These are phyloP conservation scores for Tetropium fuscum DNA, from an alignment of 2,888 invertebrate genomes.

Conservation along the genomic window DNA sequence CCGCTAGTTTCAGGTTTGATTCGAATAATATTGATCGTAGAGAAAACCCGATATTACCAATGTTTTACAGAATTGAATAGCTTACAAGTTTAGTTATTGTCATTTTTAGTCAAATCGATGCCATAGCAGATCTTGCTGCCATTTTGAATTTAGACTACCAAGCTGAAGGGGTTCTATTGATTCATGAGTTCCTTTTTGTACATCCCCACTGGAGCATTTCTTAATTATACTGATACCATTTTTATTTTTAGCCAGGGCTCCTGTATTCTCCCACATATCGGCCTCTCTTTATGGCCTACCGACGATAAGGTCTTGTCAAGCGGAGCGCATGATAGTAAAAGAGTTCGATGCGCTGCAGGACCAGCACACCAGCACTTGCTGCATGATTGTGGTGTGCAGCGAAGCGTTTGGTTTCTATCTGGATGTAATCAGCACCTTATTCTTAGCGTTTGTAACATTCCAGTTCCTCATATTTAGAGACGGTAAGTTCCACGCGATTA, in stretches of 20 bases:
- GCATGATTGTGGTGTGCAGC: slow-evolving; percentile 71
- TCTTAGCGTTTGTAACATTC: slow-evolving; percentile 73
- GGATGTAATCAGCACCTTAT: slow-evolving; percentile 72
- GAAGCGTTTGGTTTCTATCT: slow-evolving; percentile 76
- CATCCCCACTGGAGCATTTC: no score
- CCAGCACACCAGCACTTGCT: slow-evolving; percentile 75
- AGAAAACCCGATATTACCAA: no score
- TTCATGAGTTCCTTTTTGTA: no score
- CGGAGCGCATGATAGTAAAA: slow-evolving; percentile 77
- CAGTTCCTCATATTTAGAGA: slow-evolving; percentile 72
- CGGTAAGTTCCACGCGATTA: no score
- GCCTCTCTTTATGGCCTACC: slow-evolving; percentile 87
- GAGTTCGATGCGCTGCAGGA: slow-evolving; percentile 83
- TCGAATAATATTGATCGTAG: no score
- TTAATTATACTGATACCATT: not conserved
- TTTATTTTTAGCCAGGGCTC: slow-evolving; percentile 73
- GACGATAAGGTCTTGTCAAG: slow-evolving; percentile 85
- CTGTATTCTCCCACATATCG: slow-evolving; percentile 91
- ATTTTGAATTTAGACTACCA: no score
- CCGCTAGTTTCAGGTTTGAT: no score
- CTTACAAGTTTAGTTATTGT: no score
- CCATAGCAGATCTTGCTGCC: no score
- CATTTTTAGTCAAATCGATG: no score
- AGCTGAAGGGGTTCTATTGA: no score
- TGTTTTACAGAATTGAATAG: no score